Conservation (phyloP, 2,797 vertebrate genomes). For the Sternotherus odoratus region DNA sequence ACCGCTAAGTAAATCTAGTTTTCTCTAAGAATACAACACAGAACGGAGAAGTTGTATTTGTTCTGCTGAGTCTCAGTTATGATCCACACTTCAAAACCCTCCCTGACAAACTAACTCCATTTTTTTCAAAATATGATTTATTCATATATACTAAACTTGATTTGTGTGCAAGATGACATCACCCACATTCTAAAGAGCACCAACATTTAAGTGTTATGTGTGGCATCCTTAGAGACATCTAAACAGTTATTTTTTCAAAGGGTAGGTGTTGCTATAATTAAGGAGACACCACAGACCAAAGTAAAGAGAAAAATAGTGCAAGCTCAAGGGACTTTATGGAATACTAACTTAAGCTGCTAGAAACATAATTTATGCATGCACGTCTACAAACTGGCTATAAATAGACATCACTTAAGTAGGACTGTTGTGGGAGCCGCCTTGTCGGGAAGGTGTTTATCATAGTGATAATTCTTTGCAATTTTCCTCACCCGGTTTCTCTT, state of each 20-base stretch:
- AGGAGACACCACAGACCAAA: not conserved
- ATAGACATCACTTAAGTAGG: not conserved
- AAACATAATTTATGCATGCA: not conserved
- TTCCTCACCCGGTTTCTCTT: fast-evolving
- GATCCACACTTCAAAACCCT: not conserved
- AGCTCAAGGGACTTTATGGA: not conserved
- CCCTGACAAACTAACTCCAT: not conserved
- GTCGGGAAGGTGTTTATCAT: not conserved
- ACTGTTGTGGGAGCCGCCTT: not conserved
- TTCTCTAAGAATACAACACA: not conserved
- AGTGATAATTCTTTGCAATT: not conserved
- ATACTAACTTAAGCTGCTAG: not conserved
- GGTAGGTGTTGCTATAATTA: not conserved
- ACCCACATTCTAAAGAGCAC: not conserved
- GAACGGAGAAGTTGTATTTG: not conserved
- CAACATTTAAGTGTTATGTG: not conserved
- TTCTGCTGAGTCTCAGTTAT: not conserved
- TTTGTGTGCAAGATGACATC: not conserved
- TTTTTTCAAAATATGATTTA: not conserved
- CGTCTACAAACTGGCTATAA: not conserved
- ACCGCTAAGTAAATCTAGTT: not conserved
- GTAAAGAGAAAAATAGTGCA: not conserved
- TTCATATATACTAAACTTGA: fast-evolving
- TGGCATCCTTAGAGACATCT: not conserved
- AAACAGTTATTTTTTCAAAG: not conserved